phyloP scores from a whole-genome alignment of 2,113 vertebrate genomes.

The Ptilorrhoa leucosticta region DNA sequence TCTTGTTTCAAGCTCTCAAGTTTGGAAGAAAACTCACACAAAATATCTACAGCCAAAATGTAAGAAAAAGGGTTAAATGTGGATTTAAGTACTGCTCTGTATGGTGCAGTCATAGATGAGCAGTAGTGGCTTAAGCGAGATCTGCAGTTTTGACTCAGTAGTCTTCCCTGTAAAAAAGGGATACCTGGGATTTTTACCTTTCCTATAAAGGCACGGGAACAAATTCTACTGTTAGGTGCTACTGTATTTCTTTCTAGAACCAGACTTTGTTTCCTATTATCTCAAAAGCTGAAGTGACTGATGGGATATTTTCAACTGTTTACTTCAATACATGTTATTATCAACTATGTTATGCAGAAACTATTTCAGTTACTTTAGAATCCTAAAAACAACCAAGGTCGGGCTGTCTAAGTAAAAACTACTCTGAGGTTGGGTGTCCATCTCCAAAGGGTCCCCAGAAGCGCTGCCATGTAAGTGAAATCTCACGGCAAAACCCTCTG shows the following conservation, averaged over 20 bases:
- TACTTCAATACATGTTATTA: background rate
- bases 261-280: background rate
- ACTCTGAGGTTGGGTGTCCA: background rate
- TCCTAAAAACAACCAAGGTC: background rate
- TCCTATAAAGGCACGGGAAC: background rate
- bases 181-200: accelerated
- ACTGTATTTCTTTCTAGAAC: background rate
- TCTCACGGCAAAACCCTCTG: background rate
- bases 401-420: background rate
- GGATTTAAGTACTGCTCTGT: background rate
- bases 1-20: background rate
- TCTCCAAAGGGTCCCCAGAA: background rate
- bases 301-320: background rate
- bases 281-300: background rate
- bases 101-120: background rate
- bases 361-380: background rate
- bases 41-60: background rate
- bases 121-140: background rate
- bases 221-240: background rate
- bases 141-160: background rate
- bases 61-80: background rate
- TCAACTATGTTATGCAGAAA: background rate
- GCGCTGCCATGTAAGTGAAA: accelerated
- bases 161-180: background rate
- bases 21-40: background rate